Base-by-base conservation (phyloP, 2,797 vertebrate genomes). In the Thaleichthys pacificus region DNA sequence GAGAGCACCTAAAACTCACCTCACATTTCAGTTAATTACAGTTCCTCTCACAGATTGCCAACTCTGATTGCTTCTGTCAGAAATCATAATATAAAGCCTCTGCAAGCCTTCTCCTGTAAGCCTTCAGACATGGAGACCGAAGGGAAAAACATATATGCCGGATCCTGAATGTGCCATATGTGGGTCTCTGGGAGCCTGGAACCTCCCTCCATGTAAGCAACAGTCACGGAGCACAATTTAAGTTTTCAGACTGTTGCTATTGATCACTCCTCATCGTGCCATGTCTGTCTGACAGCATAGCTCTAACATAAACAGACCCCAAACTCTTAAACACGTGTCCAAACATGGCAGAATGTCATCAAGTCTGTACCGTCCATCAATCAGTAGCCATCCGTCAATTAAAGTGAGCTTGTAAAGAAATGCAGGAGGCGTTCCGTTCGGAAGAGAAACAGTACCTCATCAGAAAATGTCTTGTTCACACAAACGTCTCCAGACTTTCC, bases 31-130 rank as follows among this genome's bases (percentile, higher is more conserved):
- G 72, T 82, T 72, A 60, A 76, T 78, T 85, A 79, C 80, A 85
- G 85, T 87, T 90, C 83, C 85, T 86, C 89, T 90, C 84, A 83
- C 82, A 86, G 85, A 89, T 86, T 77, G 86, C 84, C 83, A 89
- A 80, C 80, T 87, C 82, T 88, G 87, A 92, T 89, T 91, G 83
- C 83, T 88, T 91, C 74, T 88, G 89, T 91, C 89, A 89, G 82
- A 85, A 88, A 90, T 91, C 84, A 90, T 91, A 91, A 93, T 87
- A 89, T 82, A 86, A 89, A 84, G 77, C 75, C 78, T 84, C 73
- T 82, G 78, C 86, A 87, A 86, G 86, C 78, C 88, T 90, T 88
- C 84, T 82, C 70, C 78, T 88, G 84, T 86, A 89, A 85, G 83
- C 80, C 77, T 85, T 87, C 77, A 77, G 80, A 81, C 79, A 82